Conservation (phyloP, 1,140 invertebrate species). For the Zaprionus ornatus region DNA sequence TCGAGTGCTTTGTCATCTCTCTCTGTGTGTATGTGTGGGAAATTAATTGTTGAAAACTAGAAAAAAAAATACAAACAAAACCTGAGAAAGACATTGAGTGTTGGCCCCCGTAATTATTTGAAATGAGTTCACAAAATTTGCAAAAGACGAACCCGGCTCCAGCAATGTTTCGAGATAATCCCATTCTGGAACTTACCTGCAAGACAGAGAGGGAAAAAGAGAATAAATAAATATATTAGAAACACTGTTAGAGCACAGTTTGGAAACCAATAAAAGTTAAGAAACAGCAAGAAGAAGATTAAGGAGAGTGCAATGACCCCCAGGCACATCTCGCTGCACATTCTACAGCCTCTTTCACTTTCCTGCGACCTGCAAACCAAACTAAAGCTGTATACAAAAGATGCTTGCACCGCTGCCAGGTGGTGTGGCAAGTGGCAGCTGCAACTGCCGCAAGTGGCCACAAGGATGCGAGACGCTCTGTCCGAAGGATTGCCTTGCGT, state of each 20-base stretch:
- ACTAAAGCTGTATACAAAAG: slow-evolving; percentile 57
- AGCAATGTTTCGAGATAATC: slow-evolving; percentile 13
- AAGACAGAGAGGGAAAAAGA: slow-evolving; percentile 31
- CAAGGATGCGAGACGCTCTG: slow-evolving; percentile 25
- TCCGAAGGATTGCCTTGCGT: background rate
- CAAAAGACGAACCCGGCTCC: slow-evolving; percentile 15
- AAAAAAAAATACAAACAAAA: slow-evolving; percentile 29
- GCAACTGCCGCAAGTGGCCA: slow-evolving; percentile 11
- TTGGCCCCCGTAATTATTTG: slow-evolving; percentile 62
- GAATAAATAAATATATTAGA: slow-evolving; percentile 40
- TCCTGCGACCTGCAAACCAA: slow-evolving; percentile 52
- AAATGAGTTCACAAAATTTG: slow-evolving; percentile 71
- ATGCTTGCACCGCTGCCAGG: slow-evolving; percentile 25
- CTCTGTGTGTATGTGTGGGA: slow-evolving; percentile 62
- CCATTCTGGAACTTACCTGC: slow-evolving; percentile 59
- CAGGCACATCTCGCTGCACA: slow-evolving; percentile 9
- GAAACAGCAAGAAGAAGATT: background rate
- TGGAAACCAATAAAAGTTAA: slow-evolving; percentile 1
- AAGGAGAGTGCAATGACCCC: slow-evolving; percentile 58
- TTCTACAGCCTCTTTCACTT: slow-evolving; percentile 56
- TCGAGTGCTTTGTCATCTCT: slow-evolving; percentile 69
- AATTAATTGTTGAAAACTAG: slow-evolving; percentile 62
- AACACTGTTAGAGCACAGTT: slow-evolving; percentile 57
- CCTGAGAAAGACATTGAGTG: slow-evolving; percentile 40
- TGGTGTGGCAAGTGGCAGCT: background rate